A percentile compares a stretch with the other conserved stretches of the same genome.
phyloP scores from a whole-genome alignment of 1,140 invertebrate species.

The Anadara kagoshimensis region DNA sequence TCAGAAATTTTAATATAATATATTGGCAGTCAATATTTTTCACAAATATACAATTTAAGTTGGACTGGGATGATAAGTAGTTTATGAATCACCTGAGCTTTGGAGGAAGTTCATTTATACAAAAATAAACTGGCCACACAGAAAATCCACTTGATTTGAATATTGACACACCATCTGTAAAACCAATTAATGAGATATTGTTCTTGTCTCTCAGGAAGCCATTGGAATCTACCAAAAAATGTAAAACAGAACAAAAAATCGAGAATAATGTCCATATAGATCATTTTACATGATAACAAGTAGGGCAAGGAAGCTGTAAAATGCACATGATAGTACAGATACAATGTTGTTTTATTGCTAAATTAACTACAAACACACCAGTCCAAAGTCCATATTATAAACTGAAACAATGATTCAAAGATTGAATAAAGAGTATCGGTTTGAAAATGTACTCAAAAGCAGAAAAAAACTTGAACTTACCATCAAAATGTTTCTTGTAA shows the following conservation, averaged over 20 bases:
- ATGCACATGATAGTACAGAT: neutral
- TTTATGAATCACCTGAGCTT: slow-evolving; percentile 7
- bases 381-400: neutral
- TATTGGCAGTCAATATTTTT: too few relatives aligned
- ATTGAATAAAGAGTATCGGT: neutral
- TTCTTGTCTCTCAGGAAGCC: neutral
- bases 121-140: slow-evolving; percentile 31
- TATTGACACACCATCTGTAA: slow-evolving; percentile 31
- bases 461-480: neutral
- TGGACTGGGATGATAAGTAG: too few relatives aligned
- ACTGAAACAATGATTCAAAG: neutral
- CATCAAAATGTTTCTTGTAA: neutral
- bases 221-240: slow-evolving; percentile 7
- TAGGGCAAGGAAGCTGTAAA: neutral
- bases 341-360: too few relatives aligned
- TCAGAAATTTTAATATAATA: too few relatives aligned
- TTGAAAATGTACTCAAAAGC: neutral
- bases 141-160: slow-evolving; percentile 23
- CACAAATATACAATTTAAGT: too few relatives aligned
- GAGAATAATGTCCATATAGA: neutral
- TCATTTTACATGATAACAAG: neutral
- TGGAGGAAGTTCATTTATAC: slow-evolving; percentile 34
- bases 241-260: neutral
- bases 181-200: slow-evolving; percentile 16
- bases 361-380: neutral